Evolutionary conservation across 2,888 invertebrate species (phyloP), one percentile per base, ranked within the genome.

Genomic region (Brenthis ino): DNA sequence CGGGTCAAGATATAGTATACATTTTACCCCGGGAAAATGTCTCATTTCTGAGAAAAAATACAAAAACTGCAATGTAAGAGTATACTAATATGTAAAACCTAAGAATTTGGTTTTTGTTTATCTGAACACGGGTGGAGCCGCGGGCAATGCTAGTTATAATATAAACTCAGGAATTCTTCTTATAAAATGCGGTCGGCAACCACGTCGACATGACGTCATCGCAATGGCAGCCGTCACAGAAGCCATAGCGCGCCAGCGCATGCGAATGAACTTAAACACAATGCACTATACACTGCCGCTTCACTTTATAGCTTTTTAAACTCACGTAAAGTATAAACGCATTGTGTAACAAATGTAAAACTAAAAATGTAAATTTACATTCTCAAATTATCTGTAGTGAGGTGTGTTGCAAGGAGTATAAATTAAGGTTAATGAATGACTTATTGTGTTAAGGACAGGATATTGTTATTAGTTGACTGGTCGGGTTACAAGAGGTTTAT

Each of bases 341-440:
- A 78, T 82, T 83, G 82, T 79, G 73, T 74, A 72, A 69, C 67
- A 72, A 76, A 71, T 75, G 70, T 1, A 76, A 74, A 77, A 77
- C 71, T 74, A 66, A 70, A 77, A 71, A 74, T 72, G 71, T 74
- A 75, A 71, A 57, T 47, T 69, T 24, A 67, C 58, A 76, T 76
- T 78, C 79, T 80, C 78, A 78, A 79, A 80, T 82, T 82, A 80
- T 81, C 77, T 75, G 76, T 78, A 75, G 80, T 81, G 81, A 89
- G 87, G 88, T 88, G 85, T 86, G 86, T 86, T 87, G 37, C 84
- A 87, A 88, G 86, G 80, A 88, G 87, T 85, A 89, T 91, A 89
- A 91, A 91, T 92, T 91, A 90, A 89, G 88, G 89, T 83, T 91
- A 92, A 92, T 92, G 91, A 91, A 92, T 91, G 91, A 86, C 85